Percentiles rank a stretch among this genome's conserved stretches.
phyloP scores from a whole-genome alignment of 1,140 invertebrate species.

The Lepidurus arcticus region DNA sequence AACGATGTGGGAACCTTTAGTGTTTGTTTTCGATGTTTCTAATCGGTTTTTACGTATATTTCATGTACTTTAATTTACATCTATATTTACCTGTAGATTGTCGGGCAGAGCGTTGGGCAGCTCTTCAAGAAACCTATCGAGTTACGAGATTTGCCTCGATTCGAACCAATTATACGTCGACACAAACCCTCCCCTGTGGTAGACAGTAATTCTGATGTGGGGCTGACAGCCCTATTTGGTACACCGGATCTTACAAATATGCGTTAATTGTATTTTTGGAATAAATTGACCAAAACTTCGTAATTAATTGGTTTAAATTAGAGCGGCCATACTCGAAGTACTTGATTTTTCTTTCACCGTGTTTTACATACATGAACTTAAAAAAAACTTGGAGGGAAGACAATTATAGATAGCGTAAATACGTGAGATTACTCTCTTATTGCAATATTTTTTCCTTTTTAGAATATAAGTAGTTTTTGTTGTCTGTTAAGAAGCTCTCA shows the following conservation, averaged over 20 bases:
- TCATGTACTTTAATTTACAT: not conserved
- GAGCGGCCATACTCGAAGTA: not conserved
- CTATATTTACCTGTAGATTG: conserved; percentile 53
- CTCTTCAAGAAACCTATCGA: conserved; percentile 77
- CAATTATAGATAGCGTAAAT: conserved; percentile 21
- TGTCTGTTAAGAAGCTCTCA: not conserved
- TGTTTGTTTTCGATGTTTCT: too few species aligned
- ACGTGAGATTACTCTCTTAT: not conserved
- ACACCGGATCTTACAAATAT: not conserved
- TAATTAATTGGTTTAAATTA: not conserved
- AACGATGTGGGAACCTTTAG: too few species aligned
- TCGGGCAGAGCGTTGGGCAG: conserved; percentile 73
- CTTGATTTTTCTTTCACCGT: not conserved
- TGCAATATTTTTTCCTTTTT: conserved; percentile 28
- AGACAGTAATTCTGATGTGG: conserved; percentile 21
- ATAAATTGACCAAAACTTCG: not conserved
- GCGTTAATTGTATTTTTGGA: not conserved
- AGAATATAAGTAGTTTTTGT: conserved; percentile 11
- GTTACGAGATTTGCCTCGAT: conserved; percentile 68
- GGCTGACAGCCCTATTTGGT: conserved; percentile 29
- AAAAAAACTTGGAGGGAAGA: conserved; percentile 10
- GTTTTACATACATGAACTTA: conserved; percentile 24
- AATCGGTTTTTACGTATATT: too few species aligned
- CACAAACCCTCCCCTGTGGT: conserved; percentile 33
- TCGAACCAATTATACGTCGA: conserved; percentile 47